Base-by-base conservation (phyloP, 23 tunicate genomes). In the Styela clava region DNA sequence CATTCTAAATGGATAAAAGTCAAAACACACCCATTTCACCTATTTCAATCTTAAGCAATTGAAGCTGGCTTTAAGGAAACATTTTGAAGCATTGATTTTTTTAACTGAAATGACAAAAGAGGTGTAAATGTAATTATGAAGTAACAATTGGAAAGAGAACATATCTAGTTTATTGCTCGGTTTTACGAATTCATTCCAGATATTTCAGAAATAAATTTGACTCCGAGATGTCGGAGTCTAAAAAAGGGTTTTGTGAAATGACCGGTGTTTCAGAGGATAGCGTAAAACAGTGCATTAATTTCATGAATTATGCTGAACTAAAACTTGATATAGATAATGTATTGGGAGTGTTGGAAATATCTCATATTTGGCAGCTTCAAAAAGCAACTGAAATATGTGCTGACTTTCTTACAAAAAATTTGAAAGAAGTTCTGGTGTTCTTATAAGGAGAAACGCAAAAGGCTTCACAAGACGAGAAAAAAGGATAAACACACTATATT, bases 331-430 rank as follows among this genome's bases (percentile, higher is more conserved):
- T 68, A 18, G 73, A 68, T 16, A 68, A 68, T 21, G 73, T 68
- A 16, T 29, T 68, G n/a, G 73, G 27, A 24, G n/a, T 68, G 16
- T 68, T 68, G 27, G 31, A 68, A 24, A 31, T 68, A 29, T 68
- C 31, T 24, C 31, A 68, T 31, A 16, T 68, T 29, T 68, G 73
- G 73, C 73, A 68, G 73, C n/a, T 68, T 24, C 73, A 68, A 68
- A 24, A 20, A 12, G 73, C 31, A 68, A 31, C 27, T 16, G 73
- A 12, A 12, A 29, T 24, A 68, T 68, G 73, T 24, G 27, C 24
- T 12, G 73, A 68, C 31, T 68, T 68, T 21, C 73, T 68, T 29
- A 31, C 73, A 12, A 31, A 16, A 12, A 68, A 68, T 68, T 16
- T 68, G 73, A 68, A 68, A 12, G 73, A n/a, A n/a, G n/a, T n/a